Evolutionary conservation across 1,140 invertebrate species (phyloP).

Genomic region (Drosophila watanabei): DNA sequence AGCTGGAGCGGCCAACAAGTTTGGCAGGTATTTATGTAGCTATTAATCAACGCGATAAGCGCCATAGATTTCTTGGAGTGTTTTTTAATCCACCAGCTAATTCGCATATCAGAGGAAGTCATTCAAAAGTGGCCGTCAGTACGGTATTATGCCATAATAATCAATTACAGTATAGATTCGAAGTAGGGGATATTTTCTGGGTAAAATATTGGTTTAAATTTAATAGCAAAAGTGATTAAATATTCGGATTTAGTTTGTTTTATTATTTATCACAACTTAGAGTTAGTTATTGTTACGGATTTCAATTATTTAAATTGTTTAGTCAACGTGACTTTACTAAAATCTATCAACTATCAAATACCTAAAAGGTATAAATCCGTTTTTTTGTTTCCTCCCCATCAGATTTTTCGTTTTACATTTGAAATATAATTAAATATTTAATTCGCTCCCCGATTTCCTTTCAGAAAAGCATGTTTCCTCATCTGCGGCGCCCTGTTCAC

Average conservation of each 20-base stretch:
- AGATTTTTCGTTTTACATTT: neutral
- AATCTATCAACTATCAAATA: too few species aligned
- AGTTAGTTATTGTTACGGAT: neutral
- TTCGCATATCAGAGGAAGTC: slow-evolving; percentile 28
- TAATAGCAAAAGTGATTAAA: neutral
- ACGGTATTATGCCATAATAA: slow-evolving; percentile 6
- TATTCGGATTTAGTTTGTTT: neutral
- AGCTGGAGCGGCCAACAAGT: slow-evolving; percentile 89
- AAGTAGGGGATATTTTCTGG: neutral
- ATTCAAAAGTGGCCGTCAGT: slow-evolving; percentile 16
- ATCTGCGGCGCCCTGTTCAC: slow-evolving; percentile 72
- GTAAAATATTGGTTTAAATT: neutral
- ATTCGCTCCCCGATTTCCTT: neutral
- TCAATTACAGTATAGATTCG: neutral
- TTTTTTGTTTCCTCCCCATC: neutral
- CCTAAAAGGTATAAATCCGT: too few species aligned
- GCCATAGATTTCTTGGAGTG: slow-evolving; percentile 30
- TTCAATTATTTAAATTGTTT: neutral
- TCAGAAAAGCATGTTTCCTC: slow-evolving; percentile 76
- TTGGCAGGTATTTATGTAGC: slow-evolving; percentile 88
- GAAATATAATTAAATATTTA: too few species aligned
- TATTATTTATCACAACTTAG: neutral
- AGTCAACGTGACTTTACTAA: too few species aligned
- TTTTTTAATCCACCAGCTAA: slow-evolving; percentile 13
- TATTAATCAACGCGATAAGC: slow-evolving; percentile 41